phyloP scores from a whole-genome alignment of 2,888 invertebrate species.

The Blastobasis adustella region DNA sequence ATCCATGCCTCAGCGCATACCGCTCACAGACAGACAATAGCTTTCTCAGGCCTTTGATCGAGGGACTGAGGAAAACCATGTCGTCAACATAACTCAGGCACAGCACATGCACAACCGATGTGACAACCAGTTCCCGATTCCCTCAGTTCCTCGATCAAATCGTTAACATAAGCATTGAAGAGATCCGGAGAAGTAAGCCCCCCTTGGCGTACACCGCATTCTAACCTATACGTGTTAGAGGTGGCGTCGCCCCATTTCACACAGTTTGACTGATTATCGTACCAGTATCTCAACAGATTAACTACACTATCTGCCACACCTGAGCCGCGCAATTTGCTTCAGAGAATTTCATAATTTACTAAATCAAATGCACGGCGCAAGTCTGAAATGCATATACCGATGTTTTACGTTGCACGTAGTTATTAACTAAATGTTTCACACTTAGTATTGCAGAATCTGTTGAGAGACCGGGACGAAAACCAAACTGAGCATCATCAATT shows the following conservation, averaged over 20 bases:
- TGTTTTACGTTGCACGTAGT: no score
- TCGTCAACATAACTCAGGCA: background rate
- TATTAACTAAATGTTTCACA: no score
- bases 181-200: background rate
- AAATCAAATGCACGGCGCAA: no score
- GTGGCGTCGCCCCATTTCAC: background rate
- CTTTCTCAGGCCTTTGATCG: background rate
- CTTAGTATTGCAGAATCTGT: no score
- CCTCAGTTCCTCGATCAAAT: background rate
- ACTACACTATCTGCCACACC: no score
- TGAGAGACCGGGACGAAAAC: no score
- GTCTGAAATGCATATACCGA: no score
- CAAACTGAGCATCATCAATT: no score
- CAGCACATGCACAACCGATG: background rate
- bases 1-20: background rate
- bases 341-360: no score
- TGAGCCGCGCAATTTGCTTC: no score
- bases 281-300: no score
- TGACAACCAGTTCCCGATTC: background rate
- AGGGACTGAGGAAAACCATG: conserved; percentile 1
- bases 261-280: conserved; percentile 1
- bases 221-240: background rate
- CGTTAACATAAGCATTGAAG: background rate
- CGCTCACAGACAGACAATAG: background rate
- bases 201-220: background rate